Evolutionary conservation across 2,797 vertebrate genomes (phyloP).

Genomic region (Columba guinea): DNA sequence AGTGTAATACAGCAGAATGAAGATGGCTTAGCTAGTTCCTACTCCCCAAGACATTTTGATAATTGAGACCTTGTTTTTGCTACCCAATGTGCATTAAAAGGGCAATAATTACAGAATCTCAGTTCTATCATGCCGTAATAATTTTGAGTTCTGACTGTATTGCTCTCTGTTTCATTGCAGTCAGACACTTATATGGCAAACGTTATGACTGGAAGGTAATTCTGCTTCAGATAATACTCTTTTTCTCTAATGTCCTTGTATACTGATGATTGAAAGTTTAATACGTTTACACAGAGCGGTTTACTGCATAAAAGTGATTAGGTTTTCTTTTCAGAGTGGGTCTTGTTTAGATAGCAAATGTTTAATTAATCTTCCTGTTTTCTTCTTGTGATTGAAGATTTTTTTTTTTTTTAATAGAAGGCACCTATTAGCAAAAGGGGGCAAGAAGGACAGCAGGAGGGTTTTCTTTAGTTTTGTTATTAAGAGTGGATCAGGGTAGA

Average conservation of each 20-base stretch:
- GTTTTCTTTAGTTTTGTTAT: fast-evolving
- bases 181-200: neutral
- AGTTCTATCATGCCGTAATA: neutral
- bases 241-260: neutral
- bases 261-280: neutral
- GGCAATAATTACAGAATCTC: neutral
- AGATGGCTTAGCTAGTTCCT: neutral
- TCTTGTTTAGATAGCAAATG: neutral
- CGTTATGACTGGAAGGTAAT: neutral
- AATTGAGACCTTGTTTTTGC: slow-evolving; percentile 42
- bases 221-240: neutral
- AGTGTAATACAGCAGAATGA: neutral
- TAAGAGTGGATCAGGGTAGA: neutral
- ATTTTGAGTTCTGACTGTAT: neutral
- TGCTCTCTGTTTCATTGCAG: neutral
- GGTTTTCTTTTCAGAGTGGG: neutral
- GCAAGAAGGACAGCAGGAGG: neutral
- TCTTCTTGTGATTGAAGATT: neutral
- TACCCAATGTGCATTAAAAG: neutral
- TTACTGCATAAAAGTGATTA: neutral
- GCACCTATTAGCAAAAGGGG: neutral
- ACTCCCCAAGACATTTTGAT: neutral
- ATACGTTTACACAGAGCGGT: neutral
- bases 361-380: slow-evolving; percentile 6
- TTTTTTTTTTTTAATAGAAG: neutral